Percentiles rank a stretch among this genome's conserved stretches.
Conservation (phyloP, 2,113 vertebrate species). For the Oreochromis aureus region DNA sequence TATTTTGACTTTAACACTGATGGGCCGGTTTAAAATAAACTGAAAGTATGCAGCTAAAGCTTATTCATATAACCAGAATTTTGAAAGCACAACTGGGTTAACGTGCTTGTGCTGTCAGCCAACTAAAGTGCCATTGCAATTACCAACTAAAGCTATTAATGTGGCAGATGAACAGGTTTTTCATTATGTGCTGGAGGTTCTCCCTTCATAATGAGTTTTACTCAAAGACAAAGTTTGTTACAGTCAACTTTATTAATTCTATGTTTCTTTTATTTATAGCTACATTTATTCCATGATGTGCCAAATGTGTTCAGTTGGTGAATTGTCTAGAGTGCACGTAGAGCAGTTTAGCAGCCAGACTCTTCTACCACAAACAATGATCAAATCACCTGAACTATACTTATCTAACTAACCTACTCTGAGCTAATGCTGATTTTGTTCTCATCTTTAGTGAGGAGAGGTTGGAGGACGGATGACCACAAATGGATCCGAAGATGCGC, state of each 20-base stretch:
- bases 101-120: neutral
- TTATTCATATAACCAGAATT: neutral
- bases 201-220: accelerated
- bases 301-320: neutral
- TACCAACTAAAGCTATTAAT: neutral
- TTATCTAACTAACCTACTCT: neutral
- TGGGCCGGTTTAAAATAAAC: neutral
- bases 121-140: accelerated
- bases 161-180: neutral
- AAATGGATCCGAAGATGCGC: no score
- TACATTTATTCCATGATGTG: neutral
- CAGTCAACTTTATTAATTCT: neutral
- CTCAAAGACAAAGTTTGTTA: neutral
- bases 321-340: accelerated
- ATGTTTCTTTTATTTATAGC: neutral
- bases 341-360: neutral
- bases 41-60: neutral
- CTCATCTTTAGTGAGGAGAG: no score
- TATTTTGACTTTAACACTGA: neutral
- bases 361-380: neutral
- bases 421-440: no score
- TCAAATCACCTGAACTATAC: neutral
- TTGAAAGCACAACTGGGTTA: neutral
- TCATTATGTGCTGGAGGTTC: neutral
- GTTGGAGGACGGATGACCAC: no score